A percentile compares a stretch with the other conserved stretches of the same genome.
phyloP scores from a whole-genome alignment of 1,140 invertebrate genomes.

The Myzus persicae region DNA sequence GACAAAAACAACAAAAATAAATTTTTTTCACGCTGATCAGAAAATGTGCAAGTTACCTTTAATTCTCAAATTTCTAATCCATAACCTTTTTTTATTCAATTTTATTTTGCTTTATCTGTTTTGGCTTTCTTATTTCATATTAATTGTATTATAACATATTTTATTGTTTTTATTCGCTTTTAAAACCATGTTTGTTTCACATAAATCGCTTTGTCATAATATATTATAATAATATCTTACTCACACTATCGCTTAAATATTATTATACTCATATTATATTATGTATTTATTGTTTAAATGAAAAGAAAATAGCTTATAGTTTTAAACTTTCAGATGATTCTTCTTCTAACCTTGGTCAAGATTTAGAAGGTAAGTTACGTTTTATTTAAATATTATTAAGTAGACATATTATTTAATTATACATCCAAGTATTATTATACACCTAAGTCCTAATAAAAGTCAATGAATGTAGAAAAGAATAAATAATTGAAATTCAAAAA shows the following conservation, averaged over 20 bases:
- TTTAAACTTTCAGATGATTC: slow-evolving; percentile 55
- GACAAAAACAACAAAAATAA: neutral
- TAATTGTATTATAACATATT: neutral
- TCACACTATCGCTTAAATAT: slow-evolving; percentile 15
- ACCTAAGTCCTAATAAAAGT: neutral
- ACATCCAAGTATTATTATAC: neutral
- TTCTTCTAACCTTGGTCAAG: slow-evolving; percentile 45
- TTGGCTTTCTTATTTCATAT: neutral
- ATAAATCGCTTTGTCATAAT: neutral
- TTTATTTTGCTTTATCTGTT: neutral
- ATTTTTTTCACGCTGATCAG: neutral
- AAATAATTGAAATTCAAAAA: neutral
- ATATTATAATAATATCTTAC: neutral
- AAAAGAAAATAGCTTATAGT: slow-evolving; percentile 55
- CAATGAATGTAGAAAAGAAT: neutral
- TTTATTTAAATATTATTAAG: neutral
- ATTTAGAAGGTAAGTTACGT: slow-evolving; percentile 39
- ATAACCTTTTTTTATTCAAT: neutral
- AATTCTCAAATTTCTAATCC: neutral
- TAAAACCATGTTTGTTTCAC: neutral
- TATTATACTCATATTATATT: neutral
- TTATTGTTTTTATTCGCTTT: neutral
- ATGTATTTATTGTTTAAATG: slow-evolving; percentile 16
- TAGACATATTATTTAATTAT: neutral
- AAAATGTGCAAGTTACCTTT: neutral